Evolutionary conservation across 2,113 vertebrate genomes (phyloP), one percentile per base, ranked within the genome.

Genomic region (Carassius auratus): DNA sequence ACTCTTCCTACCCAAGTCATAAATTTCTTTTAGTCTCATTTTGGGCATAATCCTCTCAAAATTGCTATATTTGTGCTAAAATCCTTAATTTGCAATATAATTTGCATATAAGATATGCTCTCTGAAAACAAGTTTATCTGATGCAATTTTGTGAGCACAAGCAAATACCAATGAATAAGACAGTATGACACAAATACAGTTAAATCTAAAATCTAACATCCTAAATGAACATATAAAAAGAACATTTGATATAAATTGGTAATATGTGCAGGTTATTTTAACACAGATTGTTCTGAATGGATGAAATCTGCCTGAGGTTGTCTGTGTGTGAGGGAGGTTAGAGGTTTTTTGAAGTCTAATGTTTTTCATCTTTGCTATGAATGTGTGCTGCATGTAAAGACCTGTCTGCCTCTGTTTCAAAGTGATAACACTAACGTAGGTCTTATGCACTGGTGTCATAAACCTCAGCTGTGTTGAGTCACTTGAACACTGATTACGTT

Each of bases 331-430:
- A 76, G 61, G 26, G 59, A 75, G 59, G 33, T 62, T 68, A 19
- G 79, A 81, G 23, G 26, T 26, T 78, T 64, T 85, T 85, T 78
- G 84, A 85, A 68, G 73, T 84, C 57, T 13, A 66, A 76, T 84
- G 26, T 84, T 85, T 85, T 69, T 85, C 59, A 85, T 85, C 75
- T 68, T 76, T 55, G 74, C 26, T 38, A n/a, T 85, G 75, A 55
- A 85, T 85, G 84, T 50, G 84, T 77, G 61, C 50, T 69, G 84
- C 45, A 85, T 85, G 45, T 69, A 66, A 85, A 85, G 45, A 78
- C 52, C 83, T 33, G 73, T 76, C 83, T 77, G 55, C 33, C 17
- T 50, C 59, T 30, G 55, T 77, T 81, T 81, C 42, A 52, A 76
- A 76, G 59, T 77, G 73, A 84, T 77, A 48, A 61, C 26, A 52